phyloP scores from a whole-genome alignment of 2,888 invertebrate species.

The Fragum whitleyi region DNA sequence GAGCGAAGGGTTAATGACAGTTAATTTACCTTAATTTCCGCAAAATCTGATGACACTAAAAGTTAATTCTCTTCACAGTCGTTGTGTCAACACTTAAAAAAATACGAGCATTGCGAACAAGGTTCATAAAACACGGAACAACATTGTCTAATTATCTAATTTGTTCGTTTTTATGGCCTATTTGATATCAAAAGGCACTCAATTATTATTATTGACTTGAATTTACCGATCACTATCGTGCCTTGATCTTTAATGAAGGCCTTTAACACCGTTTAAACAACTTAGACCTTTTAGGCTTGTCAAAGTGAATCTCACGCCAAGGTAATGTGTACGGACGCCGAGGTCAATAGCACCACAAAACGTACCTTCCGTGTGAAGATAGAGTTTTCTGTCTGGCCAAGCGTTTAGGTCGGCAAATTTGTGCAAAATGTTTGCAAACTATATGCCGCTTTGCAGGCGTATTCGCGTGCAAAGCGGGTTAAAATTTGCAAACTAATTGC shows the following conservation, averaged over 20 bases:
- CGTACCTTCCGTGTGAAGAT: neutral
- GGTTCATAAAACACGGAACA: constrained; percentile 27
- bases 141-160: constrained; percentile 32
- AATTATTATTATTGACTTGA: constrained; percentile 34
- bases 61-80: constrained; percentile 20
- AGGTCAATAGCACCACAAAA: constrained; percentile 13
- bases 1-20: neutral
- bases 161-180: constrained; percentile 40
- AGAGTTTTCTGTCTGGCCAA: too few species aligned
- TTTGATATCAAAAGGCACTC: constrained; percentile 34
- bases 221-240: constrained; percentile 30
- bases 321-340: neutral
- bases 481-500: too few species aligned
- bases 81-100: constrained; percentile 11
- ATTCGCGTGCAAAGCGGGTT: too few species aligned
- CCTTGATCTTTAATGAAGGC: constrained; percentile 32
- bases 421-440: too few species aligned
- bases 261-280: constrained; percentile 35
- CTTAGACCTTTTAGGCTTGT: constrained; percentile 27
- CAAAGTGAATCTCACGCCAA: constrained; percentile 24
- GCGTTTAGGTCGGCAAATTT: too few species aligned
- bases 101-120: constrained; percentile 10
- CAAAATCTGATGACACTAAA: constrained; percentile 17
- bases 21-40: constrained; percentile 22
- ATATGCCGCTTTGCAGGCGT: too few species aligned